Evolutionary conservation across 2,888 invertebrate genomes (phyloP), one percentile per base, ranked within the genome.

Genomic region (Drosophila melanocephala): DNA sequence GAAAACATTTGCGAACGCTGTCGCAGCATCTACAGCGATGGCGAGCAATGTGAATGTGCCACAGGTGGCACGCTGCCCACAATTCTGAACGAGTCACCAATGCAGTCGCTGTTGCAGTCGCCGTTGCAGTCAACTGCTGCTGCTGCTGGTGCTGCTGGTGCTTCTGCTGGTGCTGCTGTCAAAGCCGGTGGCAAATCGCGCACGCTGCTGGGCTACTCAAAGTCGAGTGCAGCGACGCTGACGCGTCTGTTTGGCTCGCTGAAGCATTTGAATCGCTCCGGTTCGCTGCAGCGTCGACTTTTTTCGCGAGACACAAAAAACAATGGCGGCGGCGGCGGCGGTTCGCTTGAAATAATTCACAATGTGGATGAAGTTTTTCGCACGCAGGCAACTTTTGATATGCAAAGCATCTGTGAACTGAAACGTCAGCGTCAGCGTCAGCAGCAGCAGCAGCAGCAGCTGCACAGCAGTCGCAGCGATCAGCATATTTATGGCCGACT

Each of bases 1-100:
- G 93, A 93, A 75, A 93, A 93, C 78, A 91, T 93, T 44, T 93
- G 93, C 77, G 91, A 90, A 55, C 81, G 87, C 55, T 93, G 93
- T 57, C 89, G 90, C n/a, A 77, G 83, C 63, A 85, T 93, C 32
- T 93, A 87, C 70, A 92, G 90, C 72, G 87, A 87, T 55, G 89
- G 88, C 37, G 89, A 84, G 5, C 89, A 88, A 57, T 93, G 93
- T 51, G 74, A 81, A 30, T 89, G 87, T 37, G 50, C 51, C 0
- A n/a, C 50, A 19, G 66, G 52, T 44, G 61, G 53, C 56, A 60
- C 62, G 58, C 26, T 47, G 47, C 61, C 74, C 28, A 50, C 66
- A 32, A 6, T 32, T 16, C 35, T 12, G 6, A 12, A 32, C 12
- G 39, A 42, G 3, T 10, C 52, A 37, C 19, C 39, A 32, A 32